Base-by-base conservation (phyloP, 2,797 vertebrate species). In the Chaetodon trifasciatus region DNA sequence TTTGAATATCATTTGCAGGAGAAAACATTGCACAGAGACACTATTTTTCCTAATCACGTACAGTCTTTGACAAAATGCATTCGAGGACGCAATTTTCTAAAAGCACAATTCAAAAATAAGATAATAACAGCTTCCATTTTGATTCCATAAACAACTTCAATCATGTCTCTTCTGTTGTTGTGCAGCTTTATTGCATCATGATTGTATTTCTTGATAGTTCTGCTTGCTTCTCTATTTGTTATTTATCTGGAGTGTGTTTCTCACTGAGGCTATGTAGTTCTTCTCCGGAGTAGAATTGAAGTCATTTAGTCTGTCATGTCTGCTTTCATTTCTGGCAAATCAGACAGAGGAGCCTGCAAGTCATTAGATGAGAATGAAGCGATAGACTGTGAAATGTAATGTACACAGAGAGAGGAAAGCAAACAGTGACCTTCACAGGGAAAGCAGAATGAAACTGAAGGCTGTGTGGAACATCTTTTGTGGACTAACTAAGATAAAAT, bases 381-480 rank as follows among this genome's bases (percentile, higher is more conserved):
- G 92, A 91, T 84, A 91, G 91, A 93, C 90, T 93, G 92, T 93
- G 92, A 94, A 95, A 94, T 92, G 89, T 91, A 89, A 93, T 82
- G 87, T 92, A 91, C 86, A 91, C 88, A 88, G 77, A 88, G 85
- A 82, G 80, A 88, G 77, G 75, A 88, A 83, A 76, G 63, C 82
- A 92, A 93, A 92, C 90, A 81, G 66, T 87, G 90, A 91, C 92
- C 91, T 90, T 92, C 84, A 62, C 61, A 39, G 37, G 64, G 76
- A 91, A 90, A 91, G 90, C 42, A 81, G 50, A 85, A 86, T 74
- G 47, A 81, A 83, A 91, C 87, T 78, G 70, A 86, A 87, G 74
- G 63, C 83, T 78, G 64, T 61, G 75, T 68, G 70, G 71, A 82
- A 74, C 64, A 83, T 81, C 47, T 65, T 67, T 69, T 73, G 70